Conservation (phyloP, 2,888 invertebrate genomes). For the Synergus gifuensis region DNA sequence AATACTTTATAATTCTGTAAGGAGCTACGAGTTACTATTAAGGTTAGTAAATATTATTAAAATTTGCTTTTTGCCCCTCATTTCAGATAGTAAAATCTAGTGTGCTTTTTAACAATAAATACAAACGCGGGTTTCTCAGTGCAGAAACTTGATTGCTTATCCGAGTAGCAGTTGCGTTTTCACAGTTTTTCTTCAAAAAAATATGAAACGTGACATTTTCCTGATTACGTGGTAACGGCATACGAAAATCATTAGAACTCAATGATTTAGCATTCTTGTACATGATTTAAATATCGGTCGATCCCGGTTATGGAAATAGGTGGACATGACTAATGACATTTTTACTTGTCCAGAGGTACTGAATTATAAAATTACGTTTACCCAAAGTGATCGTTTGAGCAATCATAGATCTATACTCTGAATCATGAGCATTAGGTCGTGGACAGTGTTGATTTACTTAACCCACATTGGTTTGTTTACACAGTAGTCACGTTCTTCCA, state of each 20-base stretch:
- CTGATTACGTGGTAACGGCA: background rate
- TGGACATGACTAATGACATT: slow-evolving; percentile 9
- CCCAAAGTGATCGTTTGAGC: background rate
- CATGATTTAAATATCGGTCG: background rate
- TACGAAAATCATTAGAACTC: background rate
- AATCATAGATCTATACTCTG: slow-evolving; percentile 41
- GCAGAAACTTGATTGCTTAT: background rate
- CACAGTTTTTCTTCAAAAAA: background rate
- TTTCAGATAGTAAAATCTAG: too few relatives aligned
- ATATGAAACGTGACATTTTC: background rate
- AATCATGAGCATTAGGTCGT: slow-evolving; percentile 43
- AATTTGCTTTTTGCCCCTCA: too few relatives aligned
- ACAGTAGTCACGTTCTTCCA: background rate
- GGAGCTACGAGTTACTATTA: too few relatives aligned
- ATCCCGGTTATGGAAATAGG: slow-evolving; percentile 4
- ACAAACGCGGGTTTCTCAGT: too few relatives aligned
- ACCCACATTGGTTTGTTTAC: slow-evolving; percentile 56
- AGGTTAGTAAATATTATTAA: too few relatives aligned
- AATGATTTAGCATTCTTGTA: background rate
- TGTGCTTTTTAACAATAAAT: too few relatives aligned
- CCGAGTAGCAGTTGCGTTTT: background rate
- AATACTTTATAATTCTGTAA: too few relatives aligned
- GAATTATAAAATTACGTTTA: slow-evolving; percentile 19
- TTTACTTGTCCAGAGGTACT: background rate
- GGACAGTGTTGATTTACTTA: slow-evolving; percentile 64